Base-by-base conservation (phyloP, 2,113 vertebrate species). In the Centropus unirufus region DNA sequence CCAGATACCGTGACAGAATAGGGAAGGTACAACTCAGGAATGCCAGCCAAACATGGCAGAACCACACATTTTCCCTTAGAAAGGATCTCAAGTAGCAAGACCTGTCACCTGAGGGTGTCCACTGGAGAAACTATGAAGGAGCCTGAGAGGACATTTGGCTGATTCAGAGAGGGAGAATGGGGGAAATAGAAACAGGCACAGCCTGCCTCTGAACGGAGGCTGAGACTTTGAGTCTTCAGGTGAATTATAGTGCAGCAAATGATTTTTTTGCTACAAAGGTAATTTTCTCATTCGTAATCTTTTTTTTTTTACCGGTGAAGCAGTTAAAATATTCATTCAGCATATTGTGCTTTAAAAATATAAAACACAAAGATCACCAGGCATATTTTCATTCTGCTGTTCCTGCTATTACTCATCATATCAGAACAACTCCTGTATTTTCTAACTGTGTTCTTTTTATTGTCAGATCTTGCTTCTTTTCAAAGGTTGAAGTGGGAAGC, bases 311-410 rank as follows among this genome's bases (percentile, higher is more conserved):
- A 68, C 29, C 51, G 59, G 29, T 57, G 63, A 80, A 81, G 68
- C 64, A 86, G 85, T 95, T 88, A 80, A 95, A 93, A 88, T 83
- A 92, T 39, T 80, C 89, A 89, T 91, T 96, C 87, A 90, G 19
- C 70, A 77, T 83, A 51, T 77, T 90, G 81, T 74, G 64, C 68
- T 95, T 93, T 83, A 92, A 93, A 95, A 93, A 85, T 70, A 42
- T 21, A 61, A 69, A 73, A 47, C 79, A 74, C 49, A 52, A 61
- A 89, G 64, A 76, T 80, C 79, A 85, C 72, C 61, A 57, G 52
- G 39, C 52, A 6, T 78, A 32, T 90, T 91, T 94, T 80, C 68
- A 36, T 88, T 90, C 84, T 83, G 67, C 83, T 3, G 0, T 86
- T 95, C 72, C 79, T 80, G 59, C n/a, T 92, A 86, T 57, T 90